Percentiles rank a stretch among this genome's conserved stretches.
Conservation (phyloP, 1,140 invertebrate species). For the Triops longicaudatus region DNA sequence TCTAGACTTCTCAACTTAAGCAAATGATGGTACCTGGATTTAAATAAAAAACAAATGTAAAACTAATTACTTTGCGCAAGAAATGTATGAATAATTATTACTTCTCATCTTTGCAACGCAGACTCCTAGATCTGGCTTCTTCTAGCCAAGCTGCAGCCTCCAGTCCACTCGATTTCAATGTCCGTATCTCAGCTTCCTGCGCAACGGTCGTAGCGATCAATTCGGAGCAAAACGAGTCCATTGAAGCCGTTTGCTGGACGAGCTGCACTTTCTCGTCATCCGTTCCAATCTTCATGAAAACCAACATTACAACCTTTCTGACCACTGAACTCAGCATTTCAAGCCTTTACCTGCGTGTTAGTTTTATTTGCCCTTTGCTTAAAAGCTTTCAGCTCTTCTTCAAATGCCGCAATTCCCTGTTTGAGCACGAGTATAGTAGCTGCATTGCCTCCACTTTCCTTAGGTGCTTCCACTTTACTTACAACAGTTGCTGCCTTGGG, state of each 20-base stretch:
- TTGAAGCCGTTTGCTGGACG: constrained; percentile 38
- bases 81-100: constrained; percentile 38
- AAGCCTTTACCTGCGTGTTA: constrained; percentile 44
- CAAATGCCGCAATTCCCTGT: constrained; percentile 54
- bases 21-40: constrained; percentile 18
- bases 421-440: constrained; percentile 9
- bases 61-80: background rate
- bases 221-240: constrained; percentile 45
- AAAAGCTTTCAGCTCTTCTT: constrained; percentile 51
- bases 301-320: constrained; percentile 13
- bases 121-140: constrained; percentile 47
- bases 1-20: constrained; percentile 23
- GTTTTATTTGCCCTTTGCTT: constrained; percentile 42
- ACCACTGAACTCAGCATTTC: background rate
- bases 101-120: constrained; percentile 46
- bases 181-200: constrained; percentile 42
- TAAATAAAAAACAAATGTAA: background rate
- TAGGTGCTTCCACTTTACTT: background rate
- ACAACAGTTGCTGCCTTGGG: background rate
- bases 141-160: constrained; percentile 54
- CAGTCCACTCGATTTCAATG: constrained; percentile 49
- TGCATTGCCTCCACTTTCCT: background rate
- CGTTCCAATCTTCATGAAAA: constrained; percentile 39
- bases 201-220: constrained; percentile 45
- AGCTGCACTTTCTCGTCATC: constrained; percentile 45